These are phyloP conservation scores for Drosophila yakuba DNA, from an alignment of 1,140 invertebrate genomes.

Conservation along the genomic window DNA sequence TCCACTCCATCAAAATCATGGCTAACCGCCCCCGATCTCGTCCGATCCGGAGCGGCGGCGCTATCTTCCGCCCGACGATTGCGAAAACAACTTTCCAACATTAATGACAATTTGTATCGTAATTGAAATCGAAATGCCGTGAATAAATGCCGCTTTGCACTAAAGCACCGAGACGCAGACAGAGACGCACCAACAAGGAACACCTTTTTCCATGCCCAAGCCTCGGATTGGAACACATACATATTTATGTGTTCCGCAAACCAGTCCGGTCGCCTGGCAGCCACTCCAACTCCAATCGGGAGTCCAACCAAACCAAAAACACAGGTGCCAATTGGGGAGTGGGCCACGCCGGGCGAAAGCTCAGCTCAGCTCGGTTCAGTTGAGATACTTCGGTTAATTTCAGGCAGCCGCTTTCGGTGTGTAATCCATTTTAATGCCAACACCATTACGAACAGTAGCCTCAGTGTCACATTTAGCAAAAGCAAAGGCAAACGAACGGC, in stretches of 20 bases:
- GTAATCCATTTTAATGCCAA: constrained; percentile 84
- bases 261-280: constrained; percentile 33
- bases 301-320: constrained; percentile 5
- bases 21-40: constrained; percentile 1
- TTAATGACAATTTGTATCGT: constrained; percentile 84
- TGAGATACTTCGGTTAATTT: constrained; percentile 40
- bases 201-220: constrained; percentile 57
- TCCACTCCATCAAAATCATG: constrained; percentile 53
- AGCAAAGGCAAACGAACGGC: constrained; percentile 40
- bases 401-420: constrained; percentile 69
- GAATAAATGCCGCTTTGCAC: constrained; percentile 83
- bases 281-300: constrained; percentile 2
- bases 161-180: constrained; percentile 53
- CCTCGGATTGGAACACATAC: background rate
- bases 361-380: constrained; percentile 49
- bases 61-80: constrained; percentile 40
- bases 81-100: constrained; percentile 82
- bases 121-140: constrained; percentile 83
- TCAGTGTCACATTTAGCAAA: constrained; percentile 81
- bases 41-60: background rate
- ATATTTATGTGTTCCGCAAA: constrained; percentile 36
- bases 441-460: constrained; percentile 83
- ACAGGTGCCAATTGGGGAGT: constrained; percentile 50
- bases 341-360: constrained; percentile 51
- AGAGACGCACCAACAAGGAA: constrained; percentile 71